These are phyloP conservation scores for Onychostruthus taczanowskii DNA, from an alignment of 2,113 vertebrate genomes.

Conservation along the genomic window DNA sequence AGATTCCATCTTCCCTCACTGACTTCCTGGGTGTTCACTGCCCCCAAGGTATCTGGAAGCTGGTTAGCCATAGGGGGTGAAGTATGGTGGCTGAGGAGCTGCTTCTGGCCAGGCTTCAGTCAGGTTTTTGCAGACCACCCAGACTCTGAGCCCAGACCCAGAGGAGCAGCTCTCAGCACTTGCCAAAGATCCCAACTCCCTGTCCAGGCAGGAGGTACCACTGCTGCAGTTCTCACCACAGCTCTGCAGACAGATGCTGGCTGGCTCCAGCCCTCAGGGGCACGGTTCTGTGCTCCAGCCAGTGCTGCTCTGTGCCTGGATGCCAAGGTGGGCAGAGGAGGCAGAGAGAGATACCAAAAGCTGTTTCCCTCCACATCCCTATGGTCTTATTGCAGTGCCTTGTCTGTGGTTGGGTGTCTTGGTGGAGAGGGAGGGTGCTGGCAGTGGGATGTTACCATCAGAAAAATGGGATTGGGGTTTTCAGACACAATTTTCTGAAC, in stretches of 20 bases:
- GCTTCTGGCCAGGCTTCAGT: background rate
- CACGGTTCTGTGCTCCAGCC: background rate
- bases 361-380: background rate
- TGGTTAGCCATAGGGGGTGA: accelerated
- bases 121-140: background rate
- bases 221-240: background rate
- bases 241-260: background rate
- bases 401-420: background rate
- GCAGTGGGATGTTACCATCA: background rate
- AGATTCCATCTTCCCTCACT: background rate
- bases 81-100: background rate
- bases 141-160: background rate
- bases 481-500: background rate
- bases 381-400: background rate
- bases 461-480: background rate
- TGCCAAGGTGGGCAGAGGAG: background rate
- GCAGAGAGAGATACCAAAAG: background rate
- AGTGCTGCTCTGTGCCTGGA: background rate
- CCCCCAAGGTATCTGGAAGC: background rate
- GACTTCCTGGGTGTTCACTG: background rate
- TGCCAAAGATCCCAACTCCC: accelerated
- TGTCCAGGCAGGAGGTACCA: background rate
- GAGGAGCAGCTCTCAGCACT: background rate
- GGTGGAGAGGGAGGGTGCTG: background rate
- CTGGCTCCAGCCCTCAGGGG: background rate